phyloP scores from a whole-genome alignment of 1,140 invertebrate genomes.

The Frieseomelitta varia region DNA sequence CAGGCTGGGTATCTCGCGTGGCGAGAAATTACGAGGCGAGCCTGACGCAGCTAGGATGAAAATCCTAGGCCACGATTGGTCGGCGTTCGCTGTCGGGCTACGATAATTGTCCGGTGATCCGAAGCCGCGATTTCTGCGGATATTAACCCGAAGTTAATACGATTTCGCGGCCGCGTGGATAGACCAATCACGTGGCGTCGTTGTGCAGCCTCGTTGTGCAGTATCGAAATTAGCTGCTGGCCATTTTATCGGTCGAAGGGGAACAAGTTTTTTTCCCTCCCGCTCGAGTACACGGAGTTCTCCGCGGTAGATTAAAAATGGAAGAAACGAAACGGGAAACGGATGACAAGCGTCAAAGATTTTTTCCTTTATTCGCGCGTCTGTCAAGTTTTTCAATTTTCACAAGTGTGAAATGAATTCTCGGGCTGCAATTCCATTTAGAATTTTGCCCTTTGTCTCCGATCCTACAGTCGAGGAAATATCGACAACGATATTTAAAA shows the following conservation, averaged over 20 bases:
- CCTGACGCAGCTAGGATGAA: slow-evolving; percentile 27
- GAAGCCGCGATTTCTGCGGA: slow-evolving; percentile 51
- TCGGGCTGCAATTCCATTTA: no score
- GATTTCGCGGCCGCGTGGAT: slow-evolving; percentile 41
- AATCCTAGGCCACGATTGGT: slow-evolving; percentile 42
- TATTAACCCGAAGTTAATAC: slow-evolving; percentile 59
- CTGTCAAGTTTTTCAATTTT: no score
- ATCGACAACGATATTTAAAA: neutral
- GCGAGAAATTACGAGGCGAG: slow-evolving; percentile 15
- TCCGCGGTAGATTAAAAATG: no score
- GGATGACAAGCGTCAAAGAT: neutral
- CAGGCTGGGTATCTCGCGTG: neutral
- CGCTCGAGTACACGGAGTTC: no score
- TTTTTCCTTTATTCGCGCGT: no score
- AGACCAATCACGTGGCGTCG: slow-evolving; percentile 40
- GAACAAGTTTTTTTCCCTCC: neutral
- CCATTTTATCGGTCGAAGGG: neutral
- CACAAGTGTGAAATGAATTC: no score
- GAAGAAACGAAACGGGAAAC: no score
- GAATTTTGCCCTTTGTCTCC: no score
- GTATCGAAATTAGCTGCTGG: slow-evolving; percentile 12
- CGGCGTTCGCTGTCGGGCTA: slow-evolving; percentile 24
- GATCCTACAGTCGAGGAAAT: neutral
- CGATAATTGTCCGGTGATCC: slow-evolving; percentile 58
- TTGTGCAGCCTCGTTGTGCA: neutral